Evolutionary conservation across 2,113 vertebrate species (phyloP).

Genomic region (Myiopsitta monachus): DNA sequence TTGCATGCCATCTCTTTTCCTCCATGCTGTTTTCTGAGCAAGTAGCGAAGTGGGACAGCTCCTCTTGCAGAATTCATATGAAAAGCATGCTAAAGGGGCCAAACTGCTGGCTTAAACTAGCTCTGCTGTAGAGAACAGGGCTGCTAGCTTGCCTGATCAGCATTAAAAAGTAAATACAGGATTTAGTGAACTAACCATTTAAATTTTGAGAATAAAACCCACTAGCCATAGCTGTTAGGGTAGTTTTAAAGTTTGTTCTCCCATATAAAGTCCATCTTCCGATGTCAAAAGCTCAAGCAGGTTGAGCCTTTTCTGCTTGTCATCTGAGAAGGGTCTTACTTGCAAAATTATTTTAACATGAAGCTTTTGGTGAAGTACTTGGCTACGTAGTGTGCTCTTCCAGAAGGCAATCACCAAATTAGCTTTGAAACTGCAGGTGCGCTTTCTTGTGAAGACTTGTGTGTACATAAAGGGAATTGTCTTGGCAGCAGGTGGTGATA

Average conservation of each 20-base stretch:
- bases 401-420: not conserved
- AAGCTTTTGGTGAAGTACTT: not conserved
- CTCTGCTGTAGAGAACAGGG: not conserved
- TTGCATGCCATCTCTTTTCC: not conserved
- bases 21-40: not conserved
- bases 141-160: not conserved
- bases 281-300: not conserved
- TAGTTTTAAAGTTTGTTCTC: not conserved
- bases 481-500: not conserved
- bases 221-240: accelerated
- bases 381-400: not conserved
- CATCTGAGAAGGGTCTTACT: not conserved
- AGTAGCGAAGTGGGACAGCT: not conserved
- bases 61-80: not conserved
- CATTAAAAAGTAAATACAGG: not conserved
- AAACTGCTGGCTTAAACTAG: not conserved
- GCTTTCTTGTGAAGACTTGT: not conserved
- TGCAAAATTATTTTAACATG: not conserved
- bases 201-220: not conserved
- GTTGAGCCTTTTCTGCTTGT: not conserved
- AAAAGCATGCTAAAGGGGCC: not conserved
- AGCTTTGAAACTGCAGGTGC: not conserved
- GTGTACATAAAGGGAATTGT: not conserved
- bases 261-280: not conserved
- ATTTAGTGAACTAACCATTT: not conserved